A percentile compares a stretch with the other conserved stretches of the same genome.
These are phyloP conservation scores for Philypnodon macrostomus DNA, from an alignment of 2,797 vertebrate genomes.

Conservation along the genomic window DNA sequence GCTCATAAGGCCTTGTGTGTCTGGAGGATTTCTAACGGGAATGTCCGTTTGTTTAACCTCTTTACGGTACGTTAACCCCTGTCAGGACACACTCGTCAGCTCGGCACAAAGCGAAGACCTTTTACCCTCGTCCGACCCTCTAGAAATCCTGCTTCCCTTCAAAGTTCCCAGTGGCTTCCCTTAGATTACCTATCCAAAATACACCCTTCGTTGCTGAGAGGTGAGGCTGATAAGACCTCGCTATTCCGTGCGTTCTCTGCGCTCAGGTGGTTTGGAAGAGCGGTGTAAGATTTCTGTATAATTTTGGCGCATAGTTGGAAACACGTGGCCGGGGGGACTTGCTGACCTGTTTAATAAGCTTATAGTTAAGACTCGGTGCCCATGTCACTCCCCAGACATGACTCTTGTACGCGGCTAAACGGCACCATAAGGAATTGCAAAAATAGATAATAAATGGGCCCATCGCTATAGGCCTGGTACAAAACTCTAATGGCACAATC, in stretches of 20 bases:
- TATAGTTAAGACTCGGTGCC: slow-evolving; percentile 39
- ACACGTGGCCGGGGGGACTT: slow-evolving; percentile 41
- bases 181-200: neutral
- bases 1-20: slow-evolving; percentile 48
- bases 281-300: slow-evolving; percentile 18
- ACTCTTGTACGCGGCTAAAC: neutral
- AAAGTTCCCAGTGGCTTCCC: slow-evolving; percentile 7
- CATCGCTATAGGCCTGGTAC: neutral
- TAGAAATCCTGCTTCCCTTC: slow-evolving; percentile 7
- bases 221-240: neutral
- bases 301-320: slow-evolving; percentile 35
- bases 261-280: neutral
- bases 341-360: slow-evolving; percentile 57
- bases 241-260: neutral
- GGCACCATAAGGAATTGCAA: neutral
- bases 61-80: slow-evolving; percentile 80
- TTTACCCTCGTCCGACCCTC: slow-evolving; percentile 26
- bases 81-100: slow-evolving; percentile 74
- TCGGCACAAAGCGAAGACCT: slow-evolving; percentile 53
- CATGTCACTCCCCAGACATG: slow-evolving; percentile 2
- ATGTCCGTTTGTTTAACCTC: slow-evolving; percentile 82
- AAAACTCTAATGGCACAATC: too few species aligned
- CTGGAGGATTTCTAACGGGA: slow-evolving; percentile 63
- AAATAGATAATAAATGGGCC: neutral
- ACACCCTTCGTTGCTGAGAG: neutral